Percentiles rank a stretch among this genome's conserved stretches.
phyloP scores from a whole-genome alignment of 2,113 vertebrate species.

The Fulica atra region DNA sequence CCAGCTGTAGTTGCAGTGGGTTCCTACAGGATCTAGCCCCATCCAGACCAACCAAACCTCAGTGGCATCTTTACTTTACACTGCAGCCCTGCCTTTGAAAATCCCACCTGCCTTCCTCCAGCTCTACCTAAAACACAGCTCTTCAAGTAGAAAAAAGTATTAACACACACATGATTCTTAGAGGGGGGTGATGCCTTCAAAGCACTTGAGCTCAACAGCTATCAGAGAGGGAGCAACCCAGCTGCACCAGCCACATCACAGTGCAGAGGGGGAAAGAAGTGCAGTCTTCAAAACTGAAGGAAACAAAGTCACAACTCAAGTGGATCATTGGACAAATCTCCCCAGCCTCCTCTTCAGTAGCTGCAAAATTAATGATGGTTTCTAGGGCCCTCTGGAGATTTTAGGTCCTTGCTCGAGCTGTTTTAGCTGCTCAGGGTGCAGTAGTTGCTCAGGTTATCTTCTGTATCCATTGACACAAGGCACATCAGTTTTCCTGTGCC shows the following conservation, averaged over 20 bases:
- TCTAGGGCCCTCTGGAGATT: not conserved
- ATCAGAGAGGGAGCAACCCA: not conserved
- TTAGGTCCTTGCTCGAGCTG: not conserved
- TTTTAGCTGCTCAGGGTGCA: not conserved
- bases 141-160: not conserved
- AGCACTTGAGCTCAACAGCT: not conserved
- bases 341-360: not conserved
- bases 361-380: not conserved
- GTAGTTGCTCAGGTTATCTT: not conserved
- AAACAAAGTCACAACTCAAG: not conserved
- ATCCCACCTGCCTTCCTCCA: not conserved
- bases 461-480: not conserved
- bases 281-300: not conserved
- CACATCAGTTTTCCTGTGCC: not conserved
- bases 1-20: not conserved
- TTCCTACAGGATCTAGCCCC: not conserved
- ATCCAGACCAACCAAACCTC: not conserved
- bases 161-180: rapidly evolving
- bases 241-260: rapidly evolving
- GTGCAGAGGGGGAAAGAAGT: not conserved
- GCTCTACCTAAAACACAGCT: not conserved
- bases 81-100: not conserved
- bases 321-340: not conserved
- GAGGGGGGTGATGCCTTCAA: not conserved
- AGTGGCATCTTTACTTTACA: rapidly evolving